Conservation (phyloP, 2,797 vertebrate genomes). For the Distichodus sexfasciatus region DNA sequence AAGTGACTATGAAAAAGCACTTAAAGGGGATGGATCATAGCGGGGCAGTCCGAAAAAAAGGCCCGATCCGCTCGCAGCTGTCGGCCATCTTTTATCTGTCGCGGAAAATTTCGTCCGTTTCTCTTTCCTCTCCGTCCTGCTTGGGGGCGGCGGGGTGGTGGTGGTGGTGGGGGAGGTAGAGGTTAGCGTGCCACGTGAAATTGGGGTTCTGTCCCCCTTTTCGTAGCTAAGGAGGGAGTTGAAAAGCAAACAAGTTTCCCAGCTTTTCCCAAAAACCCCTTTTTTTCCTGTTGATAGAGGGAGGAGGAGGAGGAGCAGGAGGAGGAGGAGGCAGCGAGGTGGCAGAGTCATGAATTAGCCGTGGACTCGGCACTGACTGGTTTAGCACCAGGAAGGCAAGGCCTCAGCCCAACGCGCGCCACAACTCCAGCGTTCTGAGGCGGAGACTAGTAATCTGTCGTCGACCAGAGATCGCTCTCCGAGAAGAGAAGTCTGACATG, state of each 20-base stretch:
- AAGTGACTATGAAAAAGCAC: constrained; percentile 48
- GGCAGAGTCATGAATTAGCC: constrained; percentile 49
- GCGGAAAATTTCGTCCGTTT: constrained; percentile 50
- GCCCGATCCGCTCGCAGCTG: constrained; percentile 51
- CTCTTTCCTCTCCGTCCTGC: constrained; percentile 17
- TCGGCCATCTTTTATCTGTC: constrained; percentile 52
- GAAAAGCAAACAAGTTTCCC: constrained; percentile 30
- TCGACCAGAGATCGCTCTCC: too few relatives aligned
- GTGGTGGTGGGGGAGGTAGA: too few relatives aligned
- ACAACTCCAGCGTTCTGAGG: constrained; percentile 5
- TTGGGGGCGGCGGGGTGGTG: constrained; percentile 28
- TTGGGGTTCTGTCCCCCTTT: constrained; percentile 25
- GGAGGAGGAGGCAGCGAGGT: constrained; percentile 38
- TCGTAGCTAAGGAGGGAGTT: neutral
- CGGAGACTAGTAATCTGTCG: constrained; percentile 19
- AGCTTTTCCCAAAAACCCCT: constrained; percentile 34
- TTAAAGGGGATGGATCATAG: constrained; percentile 38
- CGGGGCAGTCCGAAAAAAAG: constrained; percentile 50
- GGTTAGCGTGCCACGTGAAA: constrained; percentile 35
- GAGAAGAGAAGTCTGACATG: neutral
- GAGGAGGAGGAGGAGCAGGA: constrained; percentile 28
- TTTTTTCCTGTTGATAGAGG: constrained; percentile 41
- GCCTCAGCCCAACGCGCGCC: neutral
- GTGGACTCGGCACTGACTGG: constrained; percentile 25
- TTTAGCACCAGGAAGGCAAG: constrained; percentile 15